Percentiles rank a stretch among this genome's conserved stretches.
These are phyloP conservation scores for Phacellophora camtschatica DNA, from an alignment of 30 jellyfish, hydroid and myxozoan species.

Conservation along the genomic window DNA sequence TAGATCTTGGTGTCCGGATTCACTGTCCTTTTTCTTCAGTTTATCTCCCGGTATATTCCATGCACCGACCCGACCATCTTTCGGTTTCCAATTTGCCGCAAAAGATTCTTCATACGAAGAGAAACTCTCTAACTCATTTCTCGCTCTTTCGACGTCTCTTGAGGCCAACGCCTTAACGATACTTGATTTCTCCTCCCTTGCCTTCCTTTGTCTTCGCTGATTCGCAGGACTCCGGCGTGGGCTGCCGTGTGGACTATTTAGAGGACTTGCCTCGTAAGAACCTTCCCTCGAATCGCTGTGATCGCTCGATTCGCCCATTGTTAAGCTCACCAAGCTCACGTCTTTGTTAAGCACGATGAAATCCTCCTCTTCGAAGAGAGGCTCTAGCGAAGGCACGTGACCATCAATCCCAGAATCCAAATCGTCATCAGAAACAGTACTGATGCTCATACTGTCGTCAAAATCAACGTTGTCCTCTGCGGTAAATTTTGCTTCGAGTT, in stretches of 20 bases:
- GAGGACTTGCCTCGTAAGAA: not conserved
- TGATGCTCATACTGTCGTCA: slow-evolving; percentile 87
- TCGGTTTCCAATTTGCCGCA: slow-evolving; percentile 72
- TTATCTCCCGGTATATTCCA: not conserved
- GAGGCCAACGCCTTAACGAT: no score
- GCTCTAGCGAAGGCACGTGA: slow-evolving; percentile 69
- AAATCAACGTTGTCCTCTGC: slow-evolving; percentile 70
- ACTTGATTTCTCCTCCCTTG: not conserved
- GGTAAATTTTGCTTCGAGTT: slow-evolving; percentile 76
- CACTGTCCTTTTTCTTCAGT: no score
- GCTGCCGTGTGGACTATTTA: not conserved
- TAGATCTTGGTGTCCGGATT: no score
- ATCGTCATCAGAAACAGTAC: slow-evolving; percentile 93
- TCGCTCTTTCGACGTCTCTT: not conserved
- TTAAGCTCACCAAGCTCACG: slow-evolving; percentile 29
- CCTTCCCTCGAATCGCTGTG: not conserved
- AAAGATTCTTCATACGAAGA: slow-evolving; percentile 45
- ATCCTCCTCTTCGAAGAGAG: slow-evolving; percentile 87
- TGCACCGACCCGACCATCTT: not conserved
- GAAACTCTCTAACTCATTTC: slow-evolving; percentile 32
- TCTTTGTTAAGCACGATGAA: slow-evolving; percentile 64
- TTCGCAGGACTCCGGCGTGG: slow-evolving; percentile 16
- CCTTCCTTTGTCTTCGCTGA: not conserved
- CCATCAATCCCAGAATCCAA: slow-evolving; percentile 93
- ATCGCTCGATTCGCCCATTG: slow-evolving; percentile 11